Evolutionary conservation across 1,140 invertebrate species (phyloP).

Genomic region (Hyles euphorbiae): DNA sequence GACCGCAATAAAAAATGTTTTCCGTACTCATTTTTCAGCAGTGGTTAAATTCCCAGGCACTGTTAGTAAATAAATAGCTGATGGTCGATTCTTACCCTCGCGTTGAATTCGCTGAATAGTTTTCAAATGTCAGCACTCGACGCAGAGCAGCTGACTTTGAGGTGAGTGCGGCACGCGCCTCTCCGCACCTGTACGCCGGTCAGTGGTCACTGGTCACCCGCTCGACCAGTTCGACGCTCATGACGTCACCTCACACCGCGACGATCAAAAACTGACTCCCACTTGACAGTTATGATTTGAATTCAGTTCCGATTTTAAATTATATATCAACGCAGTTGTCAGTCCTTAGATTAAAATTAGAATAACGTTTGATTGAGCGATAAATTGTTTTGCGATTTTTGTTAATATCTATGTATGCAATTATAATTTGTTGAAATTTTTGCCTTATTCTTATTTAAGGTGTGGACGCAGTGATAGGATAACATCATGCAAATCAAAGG

Average conservation of each 20-base stretch:
- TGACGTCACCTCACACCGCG: slow-evolving; percentile 30
- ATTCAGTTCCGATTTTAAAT: neutral
- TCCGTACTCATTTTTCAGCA: too few relatives aligned
- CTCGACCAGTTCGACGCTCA: slow-evolving; percentile 38
- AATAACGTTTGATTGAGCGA: too few relatives aligned
- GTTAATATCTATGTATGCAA: too few relatives aligned
- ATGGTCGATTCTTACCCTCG: neutral
- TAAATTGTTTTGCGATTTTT: too few relatives aligned
- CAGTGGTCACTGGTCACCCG: slow-evolving; percentile 25
- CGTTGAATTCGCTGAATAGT: slow-evolving; percentile 12
- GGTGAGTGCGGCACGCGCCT: slow-evolving; percentile 36
- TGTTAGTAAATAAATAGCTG: neutral
- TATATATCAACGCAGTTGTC: too few relatives aligned
- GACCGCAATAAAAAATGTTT: too few relatives aligned
- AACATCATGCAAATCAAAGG: too few relatives aligned
- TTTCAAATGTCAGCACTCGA: slow-evolving; percentile 21
- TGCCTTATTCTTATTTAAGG: too few relatives aligned
- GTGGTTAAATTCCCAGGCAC: too few relatives aligned
- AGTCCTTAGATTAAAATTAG: too few relatives aligned
- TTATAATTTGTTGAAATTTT: too few relatives aligned
- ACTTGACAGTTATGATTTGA: neutral
- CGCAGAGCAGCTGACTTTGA: slow-evolving; percentile 18
- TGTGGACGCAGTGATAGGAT: too few relatives aligned
- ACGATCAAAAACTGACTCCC: neutral
- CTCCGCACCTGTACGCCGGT: slow-evolving; percentile 31